Evolutionary conservation across 2,888 invertebrate species (phyloP).

Genomic region (Calameuta filiformis): DNA sequence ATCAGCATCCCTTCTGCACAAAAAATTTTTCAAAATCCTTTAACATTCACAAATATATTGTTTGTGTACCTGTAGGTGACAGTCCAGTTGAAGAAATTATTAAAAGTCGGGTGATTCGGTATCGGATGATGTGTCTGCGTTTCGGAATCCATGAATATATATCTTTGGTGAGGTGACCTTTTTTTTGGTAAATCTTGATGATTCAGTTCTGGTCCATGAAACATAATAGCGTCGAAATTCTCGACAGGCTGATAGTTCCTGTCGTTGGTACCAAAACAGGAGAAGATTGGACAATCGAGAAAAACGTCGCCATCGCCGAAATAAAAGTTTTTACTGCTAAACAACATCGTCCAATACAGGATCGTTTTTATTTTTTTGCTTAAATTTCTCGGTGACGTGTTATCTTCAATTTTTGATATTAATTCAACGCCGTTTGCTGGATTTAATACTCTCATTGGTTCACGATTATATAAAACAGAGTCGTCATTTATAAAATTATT

Average conservation of each 20-base stretch:
- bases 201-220: constrained; percentile 20
- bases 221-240: constrained; percentile 20
- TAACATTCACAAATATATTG: neutral
- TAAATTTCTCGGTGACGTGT: too few species aligned
- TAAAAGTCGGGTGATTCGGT: neutral
- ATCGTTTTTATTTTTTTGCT: constrained; percentile 4
- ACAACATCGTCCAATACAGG: constrained; percentile 23
- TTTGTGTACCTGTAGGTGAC: constrained; percentile 14
- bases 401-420: too few species aligned
- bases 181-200: constrained; percentile 12
- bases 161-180: constrained; percentile 14
- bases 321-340: constrained; percentile 13
- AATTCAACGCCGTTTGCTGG: too few species aligned
- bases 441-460: too few species aligned
- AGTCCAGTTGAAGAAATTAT: constrained; percentile 22
- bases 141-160: constrained; percentile 19
- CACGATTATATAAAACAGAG: too few species aligned
- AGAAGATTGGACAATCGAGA: constrained; percentile 12
- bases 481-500: too few species aligned
- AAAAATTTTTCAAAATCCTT: neutral
- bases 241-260: constrained; percentile 8
- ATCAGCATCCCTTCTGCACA: constrained; percentile 16
- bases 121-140: constrained; percentile 8
- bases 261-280: constrained; percentile 20
- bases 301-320: constrained; percentile 22